phyloP scores from a whole-genome alignment of 2,888 invertebrate genomes.

The Acanthosoma haemorrhoidale region DNA sequence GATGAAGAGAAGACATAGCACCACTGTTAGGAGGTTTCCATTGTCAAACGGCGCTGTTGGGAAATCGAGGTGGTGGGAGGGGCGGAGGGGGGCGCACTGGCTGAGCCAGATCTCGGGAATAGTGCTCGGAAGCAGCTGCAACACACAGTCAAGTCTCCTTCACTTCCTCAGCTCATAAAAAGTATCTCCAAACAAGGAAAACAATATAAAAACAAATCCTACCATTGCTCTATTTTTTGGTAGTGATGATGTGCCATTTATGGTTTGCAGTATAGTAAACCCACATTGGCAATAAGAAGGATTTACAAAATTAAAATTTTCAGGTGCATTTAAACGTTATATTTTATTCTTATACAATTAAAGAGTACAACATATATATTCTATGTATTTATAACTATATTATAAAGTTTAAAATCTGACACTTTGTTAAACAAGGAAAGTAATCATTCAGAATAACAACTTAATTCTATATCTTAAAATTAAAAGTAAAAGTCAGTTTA shows the following conservation, averaged over 20 bases:
- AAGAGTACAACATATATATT: neutral
- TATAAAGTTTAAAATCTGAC: neutral
- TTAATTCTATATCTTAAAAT: too few species aligned
- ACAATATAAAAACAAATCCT: slow-evolving; percentile 27
- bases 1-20: slow-evolving; percentile 17
- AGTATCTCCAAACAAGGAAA: slow-evolving; percentile 22
- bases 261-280: neutral
- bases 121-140: slow-evolving; percentile 80
- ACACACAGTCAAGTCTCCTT: slow-evolving; percentile 42
- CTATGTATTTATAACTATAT: neutral
- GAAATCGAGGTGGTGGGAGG: slow-evolving; percentile 73
- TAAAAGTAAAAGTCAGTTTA: too few species aligned
- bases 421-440: neutral
- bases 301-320: neutral
- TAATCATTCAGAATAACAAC: neutral
- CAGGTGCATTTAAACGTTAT: neutral
- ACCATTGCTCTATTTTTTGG: slow-evolving; percentile 27
- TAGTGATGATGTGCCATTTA: slow-evolving; percentile 20
- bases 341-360: neutral
- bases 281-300: neutral
- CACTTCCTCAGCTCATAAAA: slow-evolving; percentile 23
- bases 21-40: slow-evolving; percentile 50
- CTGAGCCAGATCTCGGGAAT: slow-evolving; percentile 69
- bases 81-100: slow-evolving; percentile 73
- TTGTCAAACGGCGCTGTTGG: slow-evolving; percentile 75